These are phyloP conservation scores for Glaucomys volans DNA, from an alignment of 2,113 vertebrate genomes.

Conservation along the genomic window DNA sequence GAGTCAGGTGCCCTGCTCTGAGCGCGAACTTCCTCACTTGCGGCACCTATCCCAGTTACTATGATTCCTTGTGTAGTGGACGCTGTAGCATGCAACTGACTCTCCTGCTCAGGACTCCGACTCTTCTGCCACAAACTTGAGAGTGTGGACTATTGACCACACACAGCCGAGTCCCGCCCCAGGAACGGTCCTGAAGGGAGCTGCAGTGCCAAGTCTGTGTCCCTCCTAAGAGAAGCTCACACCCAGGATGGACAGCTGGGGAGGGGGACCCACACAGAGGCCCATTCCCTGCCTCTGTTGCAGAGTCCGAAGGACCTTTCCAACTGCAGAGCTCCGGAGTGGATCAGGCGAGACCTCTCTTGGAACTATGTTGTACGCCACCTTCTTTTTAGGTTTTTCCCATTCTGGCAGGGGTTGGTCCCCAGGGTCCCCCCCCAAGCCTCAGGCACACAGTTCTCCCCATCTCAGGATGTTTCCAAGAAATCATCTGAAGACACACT, in stretches of 20 bases:
- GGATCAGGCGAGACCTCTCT: not conserved
- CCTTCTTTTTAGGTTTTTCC: not conserved
- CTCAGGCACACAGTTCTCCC: not conserved
- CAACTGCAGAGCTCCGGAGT: rapidly evolving
- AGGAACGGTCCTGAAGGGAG: not conserved
- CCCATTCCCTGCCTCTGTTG: rapidly evolving
- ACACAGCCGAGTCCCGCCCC: not conserved
- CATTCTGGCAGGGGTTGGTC: not conserved
- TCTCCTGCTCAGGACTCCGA: not conserved
- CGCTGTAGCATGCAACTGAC: rapidly evolving
- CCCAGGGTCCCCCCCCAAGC: not conserved
- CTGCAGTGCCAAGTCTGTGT: not conserved
- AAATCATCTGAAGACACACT: not conserved
- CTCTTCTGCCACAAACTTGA: not conserved
- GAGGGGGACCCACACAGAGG: not conserved
- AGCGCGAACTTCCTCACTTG: not conserved
- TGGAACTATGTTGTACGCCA: not conserved
- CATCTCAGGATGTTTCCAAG: not conserved
- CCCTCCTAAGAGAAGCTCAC: not conserved
- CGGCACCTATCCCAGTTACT: rapidly evolving
- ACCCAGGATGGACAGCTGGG: too few relatives aligned
- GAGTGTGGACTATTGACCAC: not conserved
- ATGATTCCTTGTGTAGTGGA: not conserved
- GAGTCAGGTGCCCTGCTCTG: rapidly evolving
- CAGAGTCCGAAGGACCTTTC: not conserved